A percentile compares a stretch with the other conserved stretches of the same genome.
Evolutionary conservation across 2,797 vertebrate species (phyloP).

Genomic region (Epinephelus awoara): DNA sequence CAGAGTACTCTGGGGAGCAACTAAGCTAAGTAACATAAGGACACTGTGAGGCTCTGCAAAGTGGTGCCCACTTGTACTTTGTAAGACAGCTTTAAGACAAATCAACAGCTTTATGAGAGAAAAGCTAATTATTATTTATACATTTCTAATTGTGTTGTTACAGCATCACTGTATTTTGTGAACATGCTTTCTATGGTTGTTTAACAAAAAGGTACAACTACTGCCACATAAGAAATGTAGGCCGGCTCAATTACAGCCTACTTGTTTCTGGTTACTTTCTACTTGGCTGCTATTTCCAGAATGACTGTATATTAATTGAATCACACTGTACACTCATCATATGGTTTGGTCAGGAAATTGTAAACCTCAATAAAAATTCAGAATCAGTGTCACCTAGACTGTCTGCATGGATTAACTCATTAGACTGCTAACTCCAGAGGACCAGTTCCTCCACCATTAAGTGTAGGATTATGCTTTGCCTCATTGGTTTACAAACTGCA

Average conservation of each 20-base stretch:
- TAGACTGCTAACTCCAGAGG: conserved; percentile 6
- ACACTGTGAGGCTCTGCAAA: not conserved
- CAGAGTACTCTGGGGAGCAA: not conserved
- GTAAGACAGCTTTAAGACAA: not conserved
- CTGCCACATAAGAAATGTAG: not conserved
- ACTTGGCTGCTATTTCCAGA: conserved; percentile 31
- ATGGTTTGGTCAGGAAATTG: not conserved
- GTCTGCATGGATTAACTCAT: not conserved
- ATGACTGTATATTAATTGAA: not conserved
- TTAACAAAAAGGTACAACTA: not conserved
- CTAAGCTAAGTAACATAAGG: not conserved
- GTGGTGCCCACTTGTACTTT: not conserved
- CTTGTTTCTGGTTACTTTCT: conserved; percentile 21
- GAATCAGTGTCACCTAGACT: not conserved
- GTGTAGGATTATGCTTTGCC: not conserved
- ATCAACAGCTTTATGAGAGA: not conserved
- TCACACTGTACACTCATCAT: not conserved
- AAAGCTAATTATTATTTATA: not conserved
- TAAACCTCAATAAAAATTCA: conserved; percentile 14
- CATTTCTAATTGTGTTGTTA: not conserved
- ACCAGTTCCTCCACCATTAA: not conserved
- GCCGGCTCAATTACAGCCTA: conserved; percentile 12
- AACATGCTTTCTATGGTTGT: not conserved
- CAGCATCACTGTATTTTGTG: not conserved
- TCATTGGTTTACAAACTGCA: conserved; percentile 9